Evolutionary conservation across 53 echinoderm and acorn worm genomes (phyloP).

Genomic region (Holothuria scabra): DNA sequence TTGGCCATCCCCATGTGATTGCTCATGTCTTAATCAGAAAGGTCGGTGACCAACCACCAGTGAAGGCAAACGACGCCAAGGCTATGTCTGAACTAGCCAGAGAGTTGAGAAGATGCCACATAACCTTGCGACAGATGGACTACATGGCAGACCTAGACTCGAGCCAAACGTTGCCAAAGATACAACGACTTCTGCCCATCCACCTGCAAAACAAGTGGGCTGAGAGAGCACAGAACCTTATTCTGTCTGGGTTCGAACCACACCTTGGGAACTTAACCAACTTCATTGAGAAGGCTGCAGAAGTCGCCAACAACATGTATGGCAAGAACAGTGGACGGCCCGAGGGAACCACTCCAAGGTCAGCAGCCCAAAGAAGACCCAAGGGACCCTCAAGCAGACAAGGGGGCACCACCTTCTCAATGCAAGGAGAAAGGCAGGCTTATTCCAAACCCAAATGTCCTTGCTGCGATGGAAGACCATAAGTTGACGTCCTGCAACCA

Average conservation of each 20-base stretch:
- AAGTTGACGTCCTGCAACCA: not conserved
- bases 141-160: conserved; percentile 18
- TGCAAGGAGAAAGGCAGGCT: conserved; percentile 1
- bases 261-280: conserved; percentile 29
- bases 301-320: too few relatives aligned
- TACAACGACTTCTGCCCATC: conserved; percentile 55
- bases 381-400: not conserved
- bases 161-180: conserved; percentile 30
- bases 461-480: not conserved
- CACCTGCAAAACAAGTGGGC: conserved; percentile 51
- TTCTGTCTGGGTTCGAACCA: conserved; percentile 17
- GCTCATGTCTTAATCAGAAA: too few relatives aligned
- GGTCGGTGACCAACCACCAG: too few relatives aligned
- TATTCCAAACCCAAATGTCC: not conserved
- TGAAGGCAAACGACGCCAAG: conserved; percentile 27
- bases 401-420: conserved; percentile 5
- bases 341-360: not conserved
- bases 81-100: conserved; percentile 49
- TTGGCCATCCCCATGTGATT: too few relatives aligned
- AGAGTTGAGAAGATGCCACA: conserved; percentile 58
- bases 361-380: not conserved
- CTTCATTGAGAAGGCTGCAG: conserved; percentile 13
- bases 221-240: conserved; percentile 30
- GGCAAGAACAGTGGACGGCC: not conserved
- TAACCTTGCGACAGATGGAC: conserved; percentile 20